Conservation (phyloP, 1,140 invertebrate genomes). For the Sitophilus oryzae region DNA sequence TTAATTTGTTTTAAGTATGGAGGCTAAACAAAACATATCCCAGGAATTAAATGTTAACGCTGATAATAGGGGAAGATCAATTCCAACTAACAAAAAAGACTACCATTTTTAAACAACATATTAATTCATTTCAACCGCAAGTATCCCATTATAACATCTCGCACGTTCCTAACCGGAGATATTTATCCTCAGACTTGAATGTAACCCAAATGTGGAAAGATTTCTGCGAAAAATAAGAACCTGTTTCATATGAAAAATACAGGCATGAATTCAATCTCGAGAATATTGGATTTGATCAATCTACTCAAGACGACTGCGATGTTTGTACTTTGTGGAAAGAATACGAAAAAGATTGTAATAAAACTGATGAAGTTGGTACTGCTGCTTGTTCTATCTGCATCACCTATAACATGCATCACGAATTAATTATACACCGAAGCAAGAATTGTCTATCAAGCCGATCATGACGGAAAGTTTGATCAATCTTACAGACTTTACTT, state of each 20-base stretch:
- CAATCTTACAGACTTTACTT: no score
- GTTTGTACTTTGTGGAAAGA: constrained; percentile 3
- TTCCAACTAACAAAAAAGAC: constrained; percentile 4
- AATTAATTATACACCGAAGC: neutral
- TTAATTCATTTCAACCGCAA: constrained; percentile 3
- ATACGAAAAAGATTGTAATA: neutral
- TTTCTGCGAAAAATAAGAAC: constrained; percentile 2
- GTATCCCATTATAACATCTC: constrained; percentile 5
- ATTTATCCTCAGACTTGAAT: constrained; percentile 1
- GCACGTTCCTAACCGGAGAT: constrained; percentile 5
- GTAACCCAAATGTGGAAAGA: no score
- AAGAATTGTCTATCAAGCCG: neutral
- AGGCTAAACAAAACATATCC: constrained; percentile 5
- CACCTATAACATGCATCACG: no score
- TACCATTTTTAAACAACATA: constrained; percentile 2
- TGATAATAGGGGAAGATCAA: constrained; percentile 1
- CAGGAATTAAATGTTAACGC: neutral
- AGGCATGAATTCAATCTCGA: constrained; percentile 3
- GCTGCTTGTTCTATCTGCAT: no score
- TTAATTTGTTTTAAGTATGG: no score
- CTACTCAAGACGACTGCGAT: constrained; percentile 4
- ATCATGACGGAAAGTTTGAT: no score
- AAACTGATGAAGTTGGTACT: no score
- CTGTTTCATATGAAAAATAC: constrained; percentile 7
- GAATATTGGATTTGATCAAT: no score